Conservation (phyloP, 2,888 invertebrate genomes). For the Melanophora roralis region DNA sequence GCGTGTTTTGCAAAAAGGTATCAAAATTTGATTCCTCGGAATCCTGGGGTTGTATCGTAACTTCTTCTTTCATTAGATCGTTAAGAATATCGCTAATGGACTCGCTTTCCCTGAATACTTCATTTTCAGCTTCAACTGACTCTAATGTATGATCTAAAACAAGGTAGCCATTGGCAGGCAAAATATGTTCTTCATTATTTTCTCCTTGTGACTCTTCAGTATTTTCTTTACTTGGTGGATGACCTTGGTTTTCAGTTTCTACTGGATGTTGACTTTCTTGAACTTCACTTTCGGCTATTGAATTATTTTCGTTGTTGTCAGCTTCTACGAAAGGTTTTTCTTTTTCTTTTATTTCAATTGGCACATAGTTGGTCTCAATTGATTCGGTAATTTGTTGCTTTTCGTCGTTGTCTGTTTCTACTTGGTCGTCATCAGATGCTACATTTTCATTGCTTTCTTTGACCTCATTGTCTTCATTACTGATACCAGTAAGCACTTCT, state of each 20-base stretch:
- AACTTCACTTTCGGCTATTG: neutral
- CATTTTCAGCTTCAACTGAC: neutral
- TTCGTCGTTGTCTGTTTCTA: conserved; percentile 25
- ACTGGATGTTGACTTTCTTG: neutral
- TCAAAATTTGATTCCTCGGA: conserved; percentile 53
- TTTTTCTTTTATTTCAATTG: conserved; percentile 39
- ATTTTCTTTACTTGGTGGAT: neutral
- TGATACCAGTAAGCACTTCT: neutral
- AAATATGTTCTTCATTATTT: conserved; percentile 55
- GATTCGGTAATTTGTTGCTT: conserved; percentile 38
- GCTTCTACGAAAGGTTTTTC: neutral
- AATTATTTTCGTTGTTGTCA: neutral
- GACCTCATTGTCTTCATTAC: conserved; percentile 35
- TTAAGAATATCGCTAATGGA: conserved; percentile 73
- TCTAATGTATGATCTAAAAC: neutral
- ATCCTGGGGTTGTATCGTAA: conserved; percentile 67
- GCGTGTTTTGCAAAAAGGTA: conserved; percentile 33
- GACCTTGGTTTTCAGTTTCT: neutral
- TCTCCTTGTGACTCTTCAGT: conserved; percentile 44
- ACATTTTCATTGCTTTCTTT: neutral
- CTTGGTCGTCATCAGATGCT: conserved; percentile 31
- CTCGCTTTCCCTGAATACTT: conserved; percentile 70
- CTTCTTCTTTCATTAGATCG: conserved; percentile 71
- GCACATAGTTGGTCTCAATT: conserved; percentile 7
- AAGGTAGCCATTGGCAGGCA: conserved; percentile 2